Evolutionary conservation across 2,113 vertebrate genomes (phyloP), one percentile per base, ranked within the genome.

Genomic region (Thunnus maccoyii): DNA sequence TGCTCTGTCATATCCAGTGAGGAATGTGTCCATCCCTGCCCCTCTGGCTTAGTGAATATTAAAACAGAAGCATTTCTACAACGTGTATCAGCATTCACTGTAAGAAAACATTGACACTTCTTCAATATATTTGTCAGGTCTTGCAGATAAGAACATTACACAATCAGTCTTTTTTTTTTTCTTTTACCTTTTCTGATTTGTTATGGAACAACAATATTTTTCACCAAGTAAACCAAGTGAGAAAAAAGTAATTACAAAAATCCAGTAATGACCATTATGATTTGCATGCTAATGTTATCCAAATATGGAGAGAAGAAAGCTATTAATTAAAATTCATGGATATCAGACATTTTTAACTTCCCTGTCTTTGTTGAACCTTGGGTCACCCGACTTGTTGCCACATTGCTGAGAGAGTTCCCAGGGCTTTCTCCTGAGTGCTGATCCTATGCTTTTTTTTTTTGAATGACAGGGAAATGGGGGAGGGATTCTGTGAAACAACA

Each of bases 391-490:
- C 79, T 75, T 83, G 56, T 78, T 86, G 68, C 77, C 57, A 46
- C 60, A 22, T 78, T 52, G 75, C 58, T 58, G 36, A 61, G 70
- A 75, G 25, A 64, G 64, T 87, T 92, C 85, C 80, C 87, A 88
- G 70, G 77, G 65, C 56, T 76, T 83, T 30, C 47, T 72, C 55
- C 25, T 30, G 41, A 82, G 83, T 58, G 72, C 67, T 82, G 73
- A 76, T 84, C 50, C 56, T 58, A 3, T 14, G 57, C 27, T 25
- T 64, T 82, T 76, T 88, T 36, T 36, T 41, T 41, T 41, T 41
- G 84, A 89, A 81, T 91, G 93, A 84, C 82, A 72, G 82, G 85
- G 84, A 74, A 71, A n/a, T 41, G 78, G 79, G 80, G 84, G 51
- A 41, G 76, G 80, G 60, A 13, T n/a, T 47, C 14, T 0, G 65